Evolutionary conservation across 2,113 vertebrate genomes (phyloP).

Genomic region (Megaceryle maxima): DNA sequence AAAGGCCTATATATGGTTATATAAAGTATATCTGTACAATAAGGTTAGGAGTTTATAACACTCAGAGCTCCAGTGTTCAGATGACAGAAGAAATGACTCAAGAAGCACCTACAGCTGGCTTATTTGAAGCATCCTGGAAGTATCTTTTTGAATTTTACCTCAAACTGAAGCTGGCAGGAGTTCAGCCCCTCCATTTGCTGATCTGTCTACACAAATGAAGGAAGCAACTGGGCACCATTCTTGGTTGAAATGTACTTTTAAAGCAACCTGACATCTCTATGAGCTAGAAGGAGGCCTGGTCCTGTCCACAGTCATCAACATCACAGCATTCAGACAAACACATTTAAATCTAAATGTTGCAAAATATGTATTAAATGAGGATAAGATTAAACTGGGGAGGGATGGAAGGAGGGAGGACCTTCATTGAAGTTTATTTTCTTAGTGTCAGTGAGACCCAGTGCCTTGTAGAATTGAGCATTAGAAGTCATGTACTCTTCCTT

Average conservation of each 20-base stretch:
- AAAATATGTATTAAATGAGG: background rate
- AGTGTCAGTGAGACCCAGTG: background rate
- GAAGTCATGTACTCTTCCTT: background rate
- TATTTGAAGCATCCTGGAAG: background rate
- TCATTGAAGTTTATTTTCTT: background rate
- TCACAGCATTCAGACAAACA: background rate
- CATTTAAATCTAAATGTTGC: background rate
- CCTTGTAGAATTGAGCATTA: background rate
- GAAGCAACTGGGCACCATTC: background rate
- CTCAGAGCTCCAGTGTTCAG: background rate
- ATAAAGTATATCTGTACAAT: background rate
- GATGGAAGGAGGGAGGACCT: background rate
- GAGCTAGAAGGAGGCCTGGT: background rate
- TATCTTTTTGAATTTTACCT: background rate
- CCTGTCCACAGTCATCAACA: background rate
- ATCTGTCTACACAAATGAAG: background rate
- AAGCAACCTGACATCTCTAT: background rate
- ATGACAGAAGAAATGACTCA: background rate
- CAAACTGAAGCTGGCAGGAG: background rate
- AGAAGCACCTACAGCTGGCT: background rate
- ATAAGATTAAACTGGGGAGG: background rate
- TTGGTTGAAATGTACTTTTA: background rate
- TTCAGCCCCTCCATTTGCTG: background rate
- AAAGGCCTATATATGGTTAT: background rate
- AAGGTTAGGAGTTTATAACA: background rate